A percentile compares a stretch with the other conserved stretches of the same genome.
These are phyloP conservation scores for Hirtodrosophila cameraria DNA, from an alignment of 2,888 invertebrate species.

Conservation along the genomic window DNA sequence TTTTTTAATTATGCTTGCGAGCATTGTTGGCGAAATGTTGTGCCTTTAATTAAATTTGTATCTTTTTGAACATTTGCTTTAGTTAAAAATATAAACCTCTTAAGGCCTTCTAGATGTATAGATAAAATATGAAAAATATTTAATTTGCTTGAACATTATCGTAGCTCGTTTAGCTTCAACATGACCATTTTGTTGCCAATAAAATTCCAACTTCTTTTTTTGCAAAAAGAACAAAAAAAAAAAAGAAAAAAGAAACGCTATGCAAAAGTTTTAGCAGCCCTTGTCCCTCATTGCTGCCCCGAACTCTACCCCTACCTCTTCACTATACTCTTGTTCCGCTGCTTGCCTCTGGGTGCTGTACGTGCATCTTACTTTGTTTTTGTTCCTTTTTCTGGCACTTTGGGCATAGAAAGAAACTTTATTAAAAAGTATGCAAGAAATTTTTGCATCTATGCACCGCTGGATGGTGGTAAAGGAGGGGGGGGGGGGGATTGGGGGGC, in stretches of 20 bases:
- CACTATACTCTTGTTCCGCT: neutral
- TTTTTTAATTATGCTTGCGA: too few species aligned
- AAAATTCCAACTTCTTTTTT: constrained; percentile 48
- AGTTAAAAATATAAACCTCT: too few species aligned
- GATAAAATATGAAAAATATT: constrained; percentile 28
- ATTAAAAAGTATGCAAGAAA: constrained; percentile 73
- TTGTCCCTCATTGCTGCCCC: neutral
- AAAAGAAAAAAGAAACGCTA: constrained; percentile 15
- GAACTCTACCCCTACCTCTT: too few species aligned
- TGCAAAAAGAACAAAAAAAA: constrained; percentile 4
- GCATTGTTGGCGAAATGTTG: too few species aligned
- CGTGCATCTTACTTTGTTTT: constrained; percentile 16
- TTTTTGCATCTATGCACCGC: constrained; percentile 54
- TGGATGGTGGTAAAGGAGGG: constrained; percentile 13
- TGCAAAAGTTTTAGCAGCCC: constrained; percentile 51
- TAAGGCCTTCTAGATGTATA: neutral
- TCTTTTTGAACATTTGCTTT: neutral
- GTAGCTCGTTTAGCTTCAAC: constrained; percentile 35
- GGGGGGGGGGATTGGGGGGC: neutral
- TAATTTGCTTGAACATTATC: constrained; percentile 44
- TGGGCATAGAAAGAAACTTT: constrained; percentile 71
- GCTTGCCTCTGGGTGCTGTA: neutral
- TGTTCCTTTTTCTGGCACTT: constrained; percentile 60
- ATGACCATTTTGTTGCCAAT: constrained; percentile 64
- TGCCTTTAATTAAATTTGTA: neutral